A percentile compares a stretch with the other conserved stretches of the same genome.
These are phyloP conservation scores for Leucopternis melanops DNA, from an alignment of 2,113 vertebrate species.

Conservation along the genomic window DNA sequence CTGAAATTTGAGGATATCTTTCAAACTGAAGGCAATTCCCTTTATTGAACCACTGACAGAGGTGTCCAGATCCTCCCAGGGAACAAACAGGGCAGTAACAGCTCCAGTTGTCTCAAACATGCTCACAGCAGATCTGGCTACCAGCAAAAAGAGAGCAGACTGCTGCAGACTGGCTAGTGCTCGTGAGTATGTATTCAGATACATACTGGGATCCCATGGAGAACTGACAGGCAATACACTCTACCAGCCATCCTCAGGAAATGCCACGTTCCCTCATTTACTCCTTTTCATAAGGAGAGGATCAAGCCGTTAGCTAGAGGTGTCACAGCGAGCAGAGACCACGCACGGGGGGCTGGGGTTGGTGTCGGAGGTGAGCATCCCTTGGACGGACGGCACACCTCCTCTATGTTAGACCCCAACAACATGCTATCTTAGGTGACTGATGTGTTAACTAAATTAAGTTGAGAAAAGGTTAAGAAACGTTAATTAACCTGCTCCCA, in stretches of 20 bases:
- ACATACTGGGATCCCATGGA: neutral
- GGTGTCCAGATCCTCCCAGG: neutral
- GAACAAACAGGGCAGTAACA: neutral
- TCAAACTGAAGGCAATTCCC: neutral
- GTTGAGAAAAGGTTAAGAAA: too few relatives aligned
- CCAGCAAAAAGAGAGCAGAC: neutral
- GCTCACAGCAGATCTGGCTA: neutral
- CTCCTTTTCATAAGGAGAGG: too few relatives aligned
- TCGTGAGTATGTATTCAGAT: accelerated
- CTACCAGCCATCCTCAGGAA: neutral
- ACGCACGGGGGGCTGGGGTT: too few relatives aligned
- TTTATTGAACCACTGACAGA: neutral
- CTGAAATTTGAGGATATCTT: neutral
- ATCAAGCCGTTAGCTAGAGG: too few relatives aligned
- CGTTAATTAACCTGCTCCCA: too few relatives aligned
- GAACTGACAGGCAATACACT: neutral
- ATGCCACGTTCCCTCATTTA: neutral
- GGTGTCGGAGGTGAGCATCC: too few relatives aligned
- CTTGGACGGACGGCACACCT: too few relatives aligned
- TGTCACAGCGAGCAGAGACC: too few relatives aligned
- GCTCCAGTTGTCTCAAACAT: neutral
- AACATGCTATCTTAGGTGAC: too few relatives aligned
- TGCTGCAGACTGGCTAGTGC: neutral
- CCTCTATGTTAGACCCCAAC: too few relatives aligned
- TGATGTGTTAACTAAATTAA: too few relatives aligned